A percentile compares a stretch with the other conserved stretches of the same genome.
phyloP scores from a whole-genome alignment of 2,888 invertebrate genomes.

The Ormyrus pomaceus region DNA sequence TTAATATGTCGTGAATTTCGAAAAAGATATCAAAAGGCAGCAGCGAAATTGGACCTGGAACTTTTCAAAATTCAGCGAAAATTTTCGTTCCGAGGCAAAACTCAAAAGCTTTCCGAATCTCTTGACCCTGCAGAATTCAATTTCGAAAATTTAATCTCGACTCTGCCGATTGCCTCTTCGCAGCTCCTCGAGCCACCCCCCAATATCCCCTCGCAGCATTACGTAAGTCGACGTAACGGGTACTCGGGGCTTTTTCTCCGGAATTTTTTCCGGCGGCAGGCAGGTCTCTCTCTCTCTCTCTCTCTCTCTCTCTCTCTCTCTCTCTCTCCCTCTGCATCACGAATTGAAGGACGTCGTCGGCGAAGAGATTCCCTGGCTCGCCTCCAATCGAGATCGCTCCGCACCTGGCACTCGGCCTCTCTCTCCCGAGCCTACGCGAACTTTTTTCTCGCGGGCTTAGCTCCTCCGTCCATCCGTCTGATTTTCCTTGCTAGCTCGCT shows the following conservation, averaged over 20 bases:
- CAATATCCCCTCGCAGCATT: too few species aligned
- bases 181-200: too few species aligned
- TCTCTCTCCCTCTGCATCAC: conserved; percentile 15
- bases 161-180: too few species aligned
- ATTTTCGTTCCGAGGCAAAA: neutral
- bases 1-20: too few species aligned
- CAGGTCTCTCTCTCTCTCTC: neutral
- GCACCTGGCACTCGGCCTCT: conserved; percentile 62
- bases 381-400: conserved; percentile 68
- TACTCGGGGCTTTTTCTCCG: too few species aligned
- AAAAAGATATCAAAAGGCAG: neutral
- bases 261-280: conserved; percentile 23
- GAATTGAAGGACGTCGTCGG: neutral
- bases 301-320: conserved; percentile 3
- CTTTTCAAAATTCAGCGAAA: neutral
- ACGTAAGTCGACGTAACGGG: too few species aligned
- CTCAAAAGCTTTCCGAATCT: too few species aligned
- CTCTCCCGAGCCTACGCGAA: neutral
- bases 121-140: too few species aligned
- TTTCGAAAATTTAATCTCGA: too few species aligned
- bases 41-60: neutral
- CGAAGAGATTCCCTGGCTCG: conserved; percentile 60
- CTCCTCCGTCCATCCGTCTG: too few species aligned
- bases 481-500: too few species aligned
- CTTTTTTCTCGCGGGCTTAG: too few species aligned